A percentile compares a stretch with the other conserved stretches of the same genome.
Conservation (phyloP, 2,888 invertebrate species). For the Rhabditoides inermis region DNA sequence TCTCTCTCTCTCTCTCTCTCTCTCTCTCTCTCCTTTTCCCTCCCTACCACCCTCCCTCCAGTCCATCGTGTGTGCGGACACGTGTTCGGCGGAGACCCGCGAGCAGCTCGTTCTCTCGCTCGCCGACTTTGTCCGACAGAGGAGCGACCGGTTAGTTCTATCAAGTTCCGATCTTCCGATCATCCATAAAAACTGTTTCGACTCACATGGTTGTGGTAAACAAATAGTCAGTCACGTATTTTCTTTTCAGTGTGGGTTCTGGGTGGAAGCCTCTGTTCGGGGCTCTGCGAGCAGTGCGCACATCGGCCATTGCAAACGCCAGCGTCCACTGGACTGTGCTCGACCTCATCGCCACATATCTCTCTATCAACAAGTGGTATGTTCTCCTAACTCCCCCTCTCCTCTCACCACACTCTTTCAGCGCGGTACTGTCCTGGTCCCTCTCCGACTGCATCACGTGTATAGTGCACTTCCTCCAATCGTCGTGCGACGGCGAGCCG, state of each 20-base stretch:
- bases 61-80: slow-evolving; percentile 80
- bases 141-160: slow-evolving; percentile 54
- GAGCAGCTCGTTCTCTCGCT: slow-evolving; percentile 83
- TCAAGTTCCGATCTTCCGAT: too few relatives aligned
- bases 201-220: slow-evolving; percentile 18
- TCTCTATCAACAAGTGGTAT: slow-evolving; percentile 80
- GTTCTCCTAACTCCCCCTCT: slow-evolving; percentile 62
- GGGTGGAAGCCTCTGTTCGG: slow-evolving; percentile 94
- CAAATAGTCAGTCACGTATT: not conserved
- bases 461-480: slow-evolving; percentile 39
- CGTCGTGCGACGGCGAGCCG: too few relatives aligned
- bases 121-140: slow-evolving; percentile 89
- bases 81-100: slow-evolving; percentile 86
- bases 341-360: slow-evolving; percentile 86
- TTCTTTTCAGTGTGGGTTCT: slow-evolving; percentile 60
- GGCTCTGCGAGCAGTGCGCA: slow-evolving; percentile 73
- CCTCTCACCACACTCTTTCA: slow-evolving; percentile 4
- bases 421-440: slow-evolving; percentile 27
- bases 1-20: not conserved
- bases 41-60: slow-evolving; percentile 57
- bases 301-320: slow-evolving; percentile 25
- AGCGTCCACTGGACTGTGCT: slow-evolving; percentile 54
- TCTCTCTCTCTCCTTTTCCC: not conserved
- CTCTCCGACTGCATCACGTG: slow-evolving; percentile 38
- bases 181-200: too few relatives aligned